Base-by-base conservation (phyloP, 92 coral and sea anemone genomes). In the Montipora capitata region DNA sequence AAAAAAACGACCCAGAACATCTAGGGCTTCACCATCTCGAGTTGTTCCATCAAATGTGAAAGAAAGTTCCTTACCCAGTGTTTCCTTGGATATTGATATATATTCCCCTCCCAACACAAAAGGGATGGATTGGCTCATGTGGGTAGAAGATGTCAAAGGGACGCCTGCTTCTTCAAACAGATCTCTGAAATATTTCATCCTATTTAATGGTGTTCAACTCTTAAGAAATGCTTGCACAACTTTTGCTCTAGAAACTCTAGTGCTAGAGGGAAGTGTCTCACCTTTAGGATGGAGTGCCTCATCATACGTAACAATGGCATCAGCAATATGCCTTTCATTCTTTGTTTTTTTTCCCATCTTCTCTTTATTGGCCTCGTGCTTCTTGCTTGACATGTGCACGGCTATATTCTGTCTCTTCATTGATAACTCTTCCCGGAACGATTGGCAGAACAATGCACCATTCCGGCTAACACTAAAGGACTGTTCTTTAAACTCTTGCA, bases 281-380 rank as follows among this genome's bases (percentile, higher is more conserved):
- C 89, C 92, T 62, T 83, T 83, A 43, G 88, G 92, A 76, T 89
- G 92, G 70, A 76, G 70, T 68, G 35, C 57, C 78, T 84, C 18
- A 45, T 89, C 72, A 65, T 63, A 84, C 63, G 76, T 76, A 42
- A 68, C 79, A 16, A 89, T 27, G 83, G 92, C 84, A 41, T 88
- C 75, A 67, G 92, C 88, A 63, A 88, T 82, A 62, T 88, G 72
- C 66, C 72, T 41, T 45, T 88, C 88, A 35, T 67, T 65, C 72
- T 75, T 72, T 51, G 56, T 48, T 49, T 75, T 40, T 61, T 74
- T 43, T 57, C 62, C 62, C 81, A 82, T 40, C 51, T 88, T 88
- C 61, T 88, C 87, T 20, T 88, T 82, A 52, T 77, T 82, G 64
- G 72, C 39, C 69, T 82, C 16, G 83, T 88, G 84, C 62, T 82